Conservation (phyloP, 2,888 invertebrate genomes). For the Heliconius erato region DNA sequence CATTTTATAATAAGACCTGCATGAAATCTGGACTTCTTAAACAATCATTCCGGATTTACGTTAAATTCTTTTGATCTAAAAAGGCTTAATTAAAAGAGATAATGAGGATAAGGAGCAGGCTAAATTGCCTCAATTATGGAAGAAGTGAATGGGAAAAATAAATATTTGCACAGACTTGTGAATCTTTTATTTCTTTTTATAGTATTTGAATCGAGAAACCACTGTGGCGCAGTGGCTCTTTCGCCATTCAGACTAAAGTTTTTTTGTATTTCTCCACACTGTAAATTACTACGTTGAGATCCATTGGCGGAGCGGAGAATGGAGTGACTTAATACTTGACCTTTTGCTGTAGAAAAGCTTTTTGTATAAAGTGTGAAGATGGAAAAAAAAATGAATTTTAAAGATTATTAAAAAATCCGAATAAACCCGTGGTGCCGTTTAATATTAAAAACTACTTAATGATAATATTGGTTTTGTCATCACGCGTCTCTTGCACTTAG, state of each 20-base stretch:
- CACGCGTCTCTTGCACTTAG: too few species aligned
- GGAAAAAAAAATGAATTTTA: too few species aligned
- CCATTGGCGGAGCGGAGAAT: not conserved
- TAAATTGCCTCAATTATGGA: slow-evolving; percentile 18
- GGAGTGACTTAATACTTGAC: not conserved
- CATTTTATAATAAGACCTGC: slow-evolving; percentile 15
- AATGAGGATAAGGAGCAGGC: slow-evolving; percentile 28
- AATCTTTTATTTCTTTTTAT: slow-evolving; percentile 1
- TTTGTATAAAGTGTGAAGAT: not conserved
- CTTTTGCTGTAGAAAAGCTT: rapidly evolving
- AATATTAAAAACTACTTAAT: too few species aligned
- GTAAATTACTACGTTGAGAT: too few species aligned
- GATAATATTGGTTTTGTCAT: too few species aligned
- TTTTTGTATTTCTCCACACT: not conserved
- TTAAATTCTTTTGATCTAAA: slow-evolving; percentile 32
- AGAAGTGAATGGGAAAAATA: slow-evolving; percentile 17
- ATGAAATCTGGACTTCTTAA: slow-evolving; percentile 5
- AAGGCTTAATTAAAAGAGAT: slow-evolving; percentile 37
- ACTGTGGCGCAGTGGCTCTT: not conserved
- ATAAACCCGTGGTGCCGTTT: too few species aligned
- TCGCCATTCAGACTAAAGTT: not conserved
- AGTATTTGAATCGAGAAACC: not conserved
- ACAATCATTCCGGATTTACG: slow-evolving; percentile 27
- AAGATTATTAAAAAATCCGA: too few species aligned
- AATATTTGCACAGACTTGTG: slow-evolving; percentile 29